A percentile compares a stretch with the other conserved stretches of the same genome.
phyloP scores from a whole-genome alignment of 1,140 invertebrate species.

The Anastatus disparis region DNA sequence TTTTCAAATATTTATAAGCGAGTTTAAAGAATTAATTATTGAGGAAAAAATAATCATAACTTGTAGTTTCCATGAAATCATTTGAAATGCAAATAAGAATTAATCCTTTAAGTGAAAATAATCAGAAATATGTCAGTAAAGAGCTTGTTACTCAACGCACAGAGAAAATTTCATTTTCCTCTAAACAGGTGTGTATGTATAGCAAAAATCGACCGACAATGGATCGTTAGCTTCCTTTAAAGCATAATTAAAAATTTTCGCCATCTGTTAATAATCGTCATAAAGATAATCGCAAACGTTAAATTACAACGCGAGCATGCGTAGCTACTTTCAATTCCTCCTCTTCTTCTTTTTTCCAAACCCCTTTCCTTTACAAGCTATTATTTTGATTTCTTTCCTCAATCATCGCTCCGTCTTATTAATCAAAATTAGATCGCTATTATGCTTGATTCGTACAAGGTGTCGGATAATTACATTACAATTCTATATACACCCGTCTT shows the following conservation, averaged over 20 bases:
- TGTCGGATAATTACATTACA: constrained; percentile 7
- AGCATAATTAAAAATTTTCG: constrained; percentile 11
- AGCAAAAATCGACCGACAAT: not conserved
- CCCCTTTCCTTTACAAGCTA: not conserved
- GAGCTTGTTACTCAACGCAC: too few species aligned
- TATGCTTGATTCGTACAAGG: not conserved
- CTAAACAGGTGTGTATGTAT: too few species aligned
- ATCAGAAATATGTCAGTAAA: not conserved
- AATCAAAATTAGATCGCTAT: not conserved
- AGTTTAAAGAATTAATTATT: too few species aligned
- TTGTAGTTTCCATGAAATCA: not conserved
- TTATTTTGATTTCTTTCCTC: constrained; percentile 17
- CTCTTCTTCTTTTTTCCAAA: not conserved
- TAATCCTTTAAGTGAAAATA: not conserved
- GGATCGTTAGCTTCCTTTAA: constrained; percentile 1
- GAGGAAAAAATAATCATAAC: too few species aligned
- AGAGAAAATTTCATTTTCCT: too few species aligned
- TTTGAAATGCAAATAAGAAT: not conserved
- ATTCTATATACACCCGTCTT: constrained; percentile 3
- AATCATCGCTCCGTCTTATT: not conserved
- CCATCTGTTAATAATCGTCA: constrained; percentile 18
- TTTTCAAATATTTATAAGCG: too few species aligned
- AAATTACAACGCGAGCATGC: constrained; percentile 36
- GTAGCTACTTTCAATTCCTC: too few species aligned
- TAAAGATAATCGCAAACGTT: constrained; percentile 23